Conservation (phyloP, 35 echinoderm and acorn worm genomes). For the Stichopus chloronotus region DNA sequence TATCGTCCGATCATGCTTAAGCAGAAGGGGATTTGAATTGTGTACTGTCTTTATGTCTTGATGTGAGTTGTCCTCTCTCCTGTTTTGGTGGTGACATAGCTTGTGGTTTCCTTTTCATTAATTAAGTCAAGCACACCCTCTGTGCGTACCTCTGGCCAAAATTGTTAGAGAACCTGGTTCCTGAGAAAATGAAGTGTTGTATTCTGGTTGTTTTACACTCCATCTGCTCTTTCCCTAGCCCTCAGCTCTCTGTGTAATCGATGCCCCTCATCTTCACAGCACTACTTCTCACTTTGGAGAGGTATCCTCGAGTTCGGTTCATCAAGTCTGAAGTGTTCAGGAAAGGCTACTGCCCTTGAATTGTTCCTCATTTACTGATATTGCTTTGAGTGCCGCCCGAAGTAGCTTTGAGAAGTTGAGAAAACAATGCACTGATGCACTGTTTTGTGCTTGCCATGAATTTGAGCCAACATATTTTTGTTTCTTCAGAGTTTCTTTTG, state of each 20-base stretch:
- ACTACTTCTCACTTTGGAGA: not conserved
- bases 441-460: not conserved
- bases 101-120: not conserved
- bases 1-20: too few species aligned
- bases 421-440: constrained; percentile 25
- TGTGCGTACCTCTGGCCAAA: not conserved
- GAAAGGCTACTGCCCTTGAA: constrained; percentile 28
- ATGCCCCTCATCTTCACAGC: constrained; percentile 12
- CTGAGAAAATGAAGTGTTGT: not conserved
- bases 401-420: constrained; percentile 19
- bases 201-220: not conserved
- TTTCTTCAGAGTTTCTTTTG: not conserved
- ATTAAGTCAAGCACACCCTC: constrained; percentile 23
- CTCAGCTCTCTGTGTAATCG: constrained; percentile 3
- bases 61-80: too few species aligned
- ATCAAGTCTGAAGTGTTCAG: not conserved
- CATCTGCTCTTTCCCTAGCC: not conserved
- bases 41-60: too few species aligned
- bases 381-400: not conserved
- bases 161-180: not conserved
- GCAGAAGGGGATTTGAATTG: too few species aligned
- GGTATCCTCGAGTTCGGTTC: not conserved
- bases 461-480: not conserved
- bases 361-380: not conserved
- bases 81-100: too few species aligned